Percentiles rank a stretch among this genome's conserved stretches.
phyloP scores from a whole-genome alignment of 2,797 vertebrate species.

The Triplophysa bombifrons region DNA sequence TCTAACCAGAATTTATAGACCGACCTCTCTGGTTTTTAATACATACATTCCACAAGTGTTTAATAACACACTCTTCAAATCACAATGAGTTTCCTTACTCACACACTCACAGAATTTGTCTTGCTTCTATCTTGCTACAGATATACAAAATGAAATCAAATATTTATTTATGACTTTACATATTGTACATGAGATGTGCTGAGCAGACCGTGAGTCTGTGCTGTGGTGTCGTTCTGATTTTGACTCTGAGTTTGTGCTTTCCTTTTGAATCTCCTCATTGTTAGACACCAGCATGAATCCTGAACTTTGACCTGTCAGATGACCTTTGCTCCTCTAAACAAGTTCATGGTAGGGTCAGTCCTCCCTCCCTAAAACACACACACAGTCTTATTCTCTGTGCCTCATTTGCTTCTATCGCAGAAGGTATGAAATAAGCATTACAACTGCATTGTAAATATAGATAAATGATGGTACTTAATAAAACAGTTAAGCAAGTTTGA shows the following conservation, averaged over 20 bases:
- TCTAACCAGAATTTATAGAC: not conserved
- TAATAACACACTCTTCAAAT: not conserved
- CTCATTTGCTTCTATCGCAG: not conserved
- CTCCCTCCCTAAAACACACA: slow-evolving; percentile 60
- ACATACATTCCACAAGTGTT: not conserved
- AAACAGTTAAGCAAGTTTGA: not conserved
- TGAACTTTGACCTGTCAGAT: slow-evolving; percentile 87
- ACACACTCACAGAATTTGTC: too few species aligned
- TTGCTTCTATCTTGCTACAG: too few species aligned
- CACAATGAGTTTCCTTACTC: not conserved
- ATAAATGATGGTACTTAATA: not conserved
- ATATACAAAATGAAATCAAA: not conserved
- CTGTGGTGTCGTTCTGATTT: not conserved
- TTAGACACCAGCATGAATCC: slow-evolving; percentile 87
- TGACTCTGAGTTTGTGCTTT: slow-evolving; percentile 70
- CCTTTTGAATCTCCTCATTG: slow-evolving; percentile 84
- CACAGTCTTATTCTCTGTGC: slow-evolving; percentile 26
- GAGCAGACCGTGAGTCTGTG: not conserved
- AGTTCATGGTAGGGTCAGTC: slow-evolving; percentile 94
- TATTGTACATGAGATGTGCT: not conserved
- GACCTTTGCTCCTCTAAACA: slow-evolving; percentile 85
- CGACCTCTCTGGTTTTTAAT: not conserved
- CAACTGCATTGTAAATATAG: not conserved
- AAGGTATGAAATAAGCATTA: not conserved
- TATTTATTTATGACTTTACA: not conserved